Evolutionary conservation across 2,113 vertebrate species (phyloP).

Genomic region (Scomber japonicus): DNA sequence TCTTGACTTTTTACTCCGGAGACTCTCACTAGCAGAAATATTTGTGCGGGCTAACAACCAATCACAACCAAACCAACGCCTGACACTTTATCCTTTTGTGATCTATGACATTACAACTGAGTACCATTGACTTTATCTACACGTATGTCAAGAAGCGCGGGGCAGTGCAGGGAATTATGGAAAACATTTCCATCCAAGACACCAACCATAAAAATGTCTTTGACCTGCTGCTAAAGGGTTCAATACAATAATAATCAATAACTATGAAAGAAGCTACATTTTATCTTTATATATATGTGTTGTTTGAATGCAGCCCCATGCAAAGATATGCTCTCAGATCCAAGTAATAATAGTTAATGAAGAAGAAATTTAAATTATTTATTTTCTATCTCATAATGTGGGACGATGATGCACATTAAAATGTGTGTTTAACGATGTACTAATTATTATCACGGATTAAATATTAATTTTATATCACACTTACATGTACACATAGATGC

Average conservation of each 20-base stretch:
- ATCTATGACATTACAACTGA: conserved; percentile 9
- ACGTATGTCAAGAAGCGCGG: not conserved
- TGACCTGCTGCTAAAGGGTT: not conserved
- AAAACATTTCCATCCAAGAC: not conserved
- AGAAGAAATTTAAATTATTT: not conserved
- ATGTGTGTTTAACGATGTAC: not conserved
- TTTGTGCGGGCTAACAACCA: conserved; percentile 5
- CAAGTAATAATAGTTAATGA: not conserved
- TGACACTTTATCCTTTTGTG: not conserved
- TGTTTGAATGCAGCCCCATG: not conserved
- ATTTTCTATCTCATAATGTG: not conserved
- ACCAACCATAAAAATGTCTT: not conserved
- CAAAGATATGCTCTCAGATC: not conserved
- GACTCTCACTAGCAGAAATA: conserved; percentile 5
- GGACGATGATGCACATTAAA: not conserved
- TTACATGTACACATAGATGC: not conserved
- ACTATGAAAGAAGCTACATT: not conserved
- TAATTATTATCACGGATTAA: too few relatives aligned
- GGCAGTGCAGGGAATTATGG: not conserved
- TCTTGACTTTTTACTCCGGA: conserved; percentile 34
- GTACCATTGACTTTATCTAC: conserved; percentile 5
- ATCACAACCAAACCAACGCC: not conserved
- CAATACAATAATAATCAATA: not conserved
- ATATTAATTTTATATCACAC: not conserved
- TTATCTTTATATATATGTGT: not conserved